Conservation (phyloP, 2,797 vertebrate species). For the Helarctos malayanus region DNA sequence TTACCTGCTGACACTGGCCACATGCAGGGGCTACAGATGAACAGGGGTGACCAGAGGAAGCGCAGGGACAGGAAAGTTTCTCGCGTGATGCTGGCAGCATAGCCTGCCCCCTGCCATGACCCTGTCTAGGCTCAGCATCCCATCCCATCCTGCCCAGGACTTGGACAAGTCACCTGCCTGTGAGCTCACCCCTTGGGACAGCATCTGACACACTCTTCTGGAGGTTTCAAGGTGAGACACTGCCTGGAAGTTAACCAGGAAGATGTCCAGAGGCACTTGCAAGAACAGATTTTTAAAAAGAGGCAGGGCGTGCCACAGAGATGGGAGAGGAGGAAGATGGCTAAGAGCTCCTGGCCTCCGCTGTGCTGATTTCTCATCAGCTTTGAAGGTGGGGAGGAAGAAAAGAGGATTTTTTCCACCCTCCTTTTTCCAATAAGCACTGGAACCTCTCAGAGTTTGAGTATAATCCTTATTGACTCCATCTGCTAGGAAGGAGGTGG, state of each 20-base stretch:
- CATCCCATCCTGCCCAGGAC: background rate
- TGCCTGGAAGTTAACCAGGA: background rate
- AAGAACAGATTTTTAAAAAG: background rate
- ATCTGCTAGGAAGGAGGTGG: conserved; percentile 58
- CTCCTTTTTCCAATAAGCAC: conserved; percentile 81
- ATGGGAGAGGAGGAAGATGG: background rate
- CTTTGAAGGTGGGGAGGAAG: conserved; percentile 48
- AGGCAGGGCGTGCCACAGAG: accelerated
- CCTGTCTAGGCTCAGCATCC: background rate
- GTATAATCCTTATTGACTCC: conserved; percentile 86
- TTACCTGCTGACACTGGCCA: background rate
- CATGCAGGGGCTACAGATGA: too few species aligned
- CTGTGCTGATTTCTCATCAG: conserved; percentile 69
- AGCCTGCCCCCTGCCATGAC: background rate
- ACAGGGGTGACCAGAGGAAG: background rate
- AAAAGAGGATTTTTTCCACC: conserved; percentile 78
- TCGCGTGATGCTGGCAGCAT: background rate
- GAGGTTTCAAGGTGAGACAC: background rate
- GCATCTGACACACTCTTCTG: background rate
- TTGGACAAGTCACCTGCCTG: background rate
- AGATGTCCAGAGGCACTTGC: background rate
- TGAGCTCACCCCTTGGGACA: background rate
- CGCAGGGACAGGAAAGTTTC: background rate
- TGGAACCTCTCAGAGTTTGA: conserved; percentile 67
- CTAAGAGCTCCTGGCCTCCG: background rate